A percentile compares a stretch with the other conserved stretches of the same genome.
Conservation (phyloP, 2,797 vertebrate genomes). For the Benthosema pterotum region DNA sequence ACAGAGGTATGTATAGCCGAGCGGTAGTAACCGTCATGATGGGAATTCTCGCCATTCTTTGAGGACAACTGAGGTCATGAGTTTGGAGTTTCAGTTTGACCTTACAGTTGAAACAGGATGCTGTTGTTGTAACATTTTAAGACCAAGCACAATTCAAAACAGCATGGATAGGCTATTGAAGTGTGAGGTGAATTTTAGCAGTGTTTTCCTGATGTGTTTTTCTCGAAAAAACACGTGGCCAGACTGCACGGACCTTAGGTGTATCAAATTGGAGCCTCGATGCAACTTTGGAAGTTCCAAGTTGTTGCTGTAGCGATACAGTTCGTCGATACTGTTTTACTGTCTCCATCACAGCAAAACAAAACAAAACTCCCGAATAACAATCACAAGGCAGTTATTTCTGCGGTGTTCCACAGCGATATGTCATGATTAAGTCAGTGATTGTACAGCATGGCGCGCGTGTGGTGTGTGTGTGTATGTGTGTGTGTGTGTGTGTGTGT, state of each 20-base stretch:
- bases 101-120: not conserved
- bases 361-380: too few relatives aligned
- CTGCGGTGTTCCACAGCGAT: not conserved
- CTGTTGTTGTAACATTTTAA: not conserved
- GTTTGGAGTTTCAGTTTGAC: not conserved
- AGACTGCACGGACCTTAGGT: too few relatives aligned
- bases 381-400: not conserved
- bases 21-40: not conserved
- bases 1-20: not conserved
- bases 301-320: too few relatives aligned
- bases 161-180: not conserved
- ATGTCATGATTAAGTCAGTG: conserved; percentile 20
- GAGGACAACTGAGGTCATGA: not conserved
- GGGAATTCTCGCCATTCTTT: conserved; percentile 2
- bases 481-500: too few relatives aligned
- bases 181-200: too few relatives aligned
- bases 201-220: too few relatives aligned
- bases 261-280: too few relatives aligned
- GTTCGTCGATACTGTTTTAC: too few relatives aligned
- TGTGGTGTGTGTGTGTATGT: too few relatives aligned
- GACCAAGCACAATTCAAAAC: not conserved
- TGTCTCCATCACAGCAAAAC: too few relatives aligned
- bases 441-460: conserved; percentile 5
- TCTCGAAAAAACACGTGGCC: too few relatives aligned
- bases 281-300: too few relatives aligned